Evolutionary conservation across 2,888 invertebrate genomes (phyloP).

Genomic region (Ectemnius continuus): DNA sequence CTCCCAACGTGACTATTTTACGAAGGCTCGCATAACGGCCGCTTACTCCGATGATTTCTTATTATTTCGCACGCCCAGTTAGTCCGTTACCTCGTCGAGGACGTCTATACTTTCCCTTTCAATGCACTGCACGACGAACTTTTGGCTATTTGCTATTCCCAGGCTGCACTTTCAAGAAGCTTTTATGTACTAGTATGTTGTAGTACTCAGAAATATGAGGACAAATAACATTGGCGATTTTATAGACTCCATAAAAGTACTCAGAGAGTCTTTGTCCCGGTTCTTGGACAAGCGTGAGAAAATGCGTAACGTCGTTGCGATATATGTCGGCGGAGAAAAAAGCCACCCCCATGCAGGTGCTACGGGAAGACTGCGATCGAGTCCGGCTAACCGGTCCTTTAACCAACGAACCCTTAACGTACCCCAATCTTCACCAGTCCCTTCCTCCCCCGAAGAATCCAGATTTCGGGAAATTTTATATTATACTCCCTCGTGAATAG

Average conservation of each 20-base stretch:
- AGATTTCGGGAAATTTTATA: constrained; percentile 70
- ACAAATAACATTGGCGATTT: no score
- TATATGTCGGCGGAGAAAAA: constrained; percentile 28
- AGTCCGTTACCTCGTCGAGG: constrained; percentile 8
- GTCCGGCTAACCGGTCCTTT: constrained; percentile 51
- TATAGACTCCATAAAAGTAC: no score
- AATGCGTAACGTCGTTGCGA: constrained; percentile 52
- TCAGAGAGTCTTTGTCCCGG: no score
- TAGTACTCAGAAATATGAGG: no score
- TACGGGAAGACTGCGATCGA: constrained; percentile 28
- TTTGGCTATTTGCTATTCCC: not conserved
- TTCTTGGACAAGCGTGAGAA: constrained; percentile 64
- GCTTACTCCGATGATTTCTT: constrained; percentile 20
- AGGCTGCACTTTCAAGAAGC: no score
- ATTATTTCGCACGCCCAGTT: constrained; percentile 17
- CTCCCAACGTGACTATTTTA: constrained; percentile 9
- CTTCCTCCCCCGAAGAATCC: constrained; percentile 54
- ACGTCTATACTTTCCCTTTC: constrained; percentile 33
- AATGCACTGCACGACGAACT: constrained; percentile 12
- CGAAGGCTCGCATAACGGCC: constrained; percentile 37
- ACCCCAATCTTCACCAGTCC: constrained; percentile 59
- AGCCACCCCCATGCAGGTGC: constrained; percentile 46
- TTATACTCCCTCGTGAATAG: constrained; percentile 58
- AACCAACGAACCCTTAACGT: constrained; percentile 63
- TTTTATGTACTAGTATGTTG: no score